Evolutionary conservation across 2,113 vertebrate species (phyloP).

Genomic region (Pollachius pollachius): DNA sequence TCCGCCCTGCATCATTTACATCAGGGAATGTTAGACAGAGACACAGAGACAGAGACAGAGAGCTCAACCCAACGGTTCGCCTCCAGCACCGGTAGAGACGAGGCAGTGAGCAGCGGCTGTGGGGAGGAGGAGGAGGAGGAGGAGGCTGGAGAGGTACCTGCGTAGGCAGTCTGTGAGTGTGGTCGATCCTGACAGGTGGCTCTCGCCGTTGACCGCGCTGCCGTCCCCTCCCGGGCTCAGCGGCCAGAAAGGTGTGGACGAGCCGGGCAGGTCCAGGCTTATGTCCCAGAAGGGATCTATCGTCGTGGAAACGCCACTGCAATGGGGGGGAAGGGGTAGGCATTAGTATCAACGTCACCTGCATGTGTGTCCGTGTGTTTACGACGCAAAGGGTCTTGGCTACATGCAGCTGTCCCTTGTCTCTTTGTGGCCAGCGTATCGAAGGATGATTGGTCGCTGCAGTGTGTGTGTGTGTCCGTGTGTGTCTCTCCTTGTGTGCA

Average conservation of each 20-base stretch:
- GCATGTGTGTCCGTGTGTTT: slow-evolving; percentile 14
- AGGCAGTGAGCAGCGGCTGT: no score
- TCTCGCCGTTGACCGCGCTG: slow-evolving; percentile 91
- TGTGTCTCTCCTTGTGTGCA: slow-evolving; percentile 34
- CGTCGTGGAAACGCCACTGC: slow-evolving; percentile 94
- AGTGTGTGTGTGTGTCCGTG: not conserved
- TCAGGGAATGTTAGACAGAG: no score
- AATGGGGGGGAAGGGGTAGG: not conserved
- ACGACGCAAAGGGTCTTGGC: slow-evolving; percentile 6
- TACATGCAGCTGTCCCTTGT: no score
- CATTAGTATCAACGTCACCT: not conserved
- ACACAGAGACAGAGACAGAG: no score
- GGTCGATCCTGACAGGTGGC: slow-evolving; percentile 88
- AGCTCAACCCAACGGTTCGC: no score
- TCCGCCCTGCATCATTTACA: no score
- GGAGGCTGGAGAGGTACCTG: slow-evolving; percentile 73
- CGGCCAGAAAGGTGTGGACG: slow-evolving; percentile 97
- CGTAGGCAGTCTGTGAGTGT: slow-evolving; percentile 96
- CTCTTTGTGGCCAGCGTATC: no score
- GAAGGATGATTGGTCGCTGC: no score
- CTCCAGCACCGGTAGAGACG: no score
- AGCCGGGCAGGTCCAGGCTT: slow-evolving; percentile 95
- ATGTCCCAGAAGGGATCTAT: slow-evolving; percentile 99
- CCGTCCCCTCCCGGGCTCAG: slow-evolving; percentile 94
- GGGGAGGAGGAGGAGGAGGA: no score